These are phyloP conservation scores for Doryteuthis pealeii DNA, from an alignment of 1,140 invertebrate species.

Conservation along the genomic window DNA sequence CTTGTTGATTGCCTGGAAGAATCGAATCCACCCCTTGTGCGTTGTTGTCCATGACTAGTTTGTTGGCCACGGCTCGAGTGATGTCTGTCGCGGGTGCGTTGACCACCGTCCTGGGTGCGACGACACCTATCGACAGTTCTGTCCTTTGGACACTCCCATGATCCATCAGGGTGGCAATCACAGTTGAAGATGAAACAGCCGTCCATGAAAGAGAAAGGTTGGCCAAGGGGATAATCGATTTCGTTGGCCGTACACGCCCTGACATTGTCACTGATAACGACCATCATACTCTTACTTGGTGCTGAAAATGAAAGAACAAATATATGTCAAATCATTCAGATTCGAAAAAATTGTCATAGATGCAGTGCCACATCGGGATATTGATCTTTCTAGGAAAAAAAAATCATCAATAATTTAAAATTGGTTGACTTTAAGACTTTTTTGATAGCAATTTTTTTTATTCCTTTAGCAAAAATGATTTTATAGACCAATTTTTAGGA, in stretches of 20 bases:
- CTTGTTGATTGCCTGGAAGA: background rate
- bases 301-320: background rate
- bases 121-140: slow-evolving; percentile 27
- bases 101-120: slow-evolving; percentile 25
- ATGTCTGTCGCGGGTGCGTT: background rate
- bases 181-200: slow-evolving; percentile 33
- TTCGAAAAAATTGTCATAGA: too few species aligned
- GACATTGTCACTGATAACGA: background rate
- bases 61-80: background rate
- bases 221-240: slow-evolving; percentile 14
- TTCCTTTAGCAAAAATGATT: background rate
- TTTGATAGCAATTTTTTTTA: too few species aligned
- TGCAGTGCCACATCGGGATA: too few species aligned
- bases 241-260: slow-evolving; percentile 4
- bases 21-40: background rate
- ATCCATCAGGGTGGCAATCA: slow-evolving; percentile 33
- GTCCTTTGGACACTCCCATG: slow-evolving; percentile 31
- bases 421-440: too few species aligned
- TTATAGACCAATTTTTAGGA: too few species aligned
- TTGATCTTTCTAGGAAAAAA: too few species aligned
- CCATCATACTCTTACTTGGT: background rate
- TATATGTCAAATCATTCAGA: too few species aligned
- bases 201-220: slow-evolving; percentile 17
- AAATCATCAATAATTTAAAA: too few species aligned
- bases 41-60: background rate